Conservation (phyloP, 2,888 invertebrate genomes). For the Girardia tigrina region DNA sequence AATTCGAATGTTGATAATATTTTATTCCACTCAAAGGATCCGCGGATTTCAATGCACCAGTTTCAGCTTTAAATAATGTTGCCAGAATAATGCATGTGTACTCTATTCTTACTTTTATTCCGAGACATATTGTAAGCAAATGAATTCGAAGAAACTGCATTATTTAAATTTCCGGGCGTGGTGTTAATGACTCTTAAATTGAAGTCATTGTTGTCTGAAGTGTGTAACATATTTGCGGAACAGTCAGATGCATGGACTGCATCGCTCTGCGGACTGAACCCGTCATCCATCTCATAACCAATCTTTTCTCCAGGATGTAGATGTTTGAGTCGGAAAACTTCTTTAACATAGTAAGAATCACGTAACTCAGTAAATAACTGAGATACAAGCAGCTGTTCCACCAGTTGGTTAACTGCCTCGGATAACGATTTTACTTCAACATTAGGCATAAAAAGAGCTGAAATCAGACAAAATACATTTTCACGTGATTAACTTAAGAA, state of each 20-base stretch:
- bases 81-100: no score
- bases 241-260: background rate
- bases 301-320: background rate
- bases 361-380: background rate
- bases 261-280: background rate
- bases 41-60: background rate
- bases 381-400: conserved; percentile 2
- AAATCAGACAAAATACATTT: background rate
- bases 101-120: background rate
- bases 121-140: background rate
- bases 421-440: conserved; percentile 1
- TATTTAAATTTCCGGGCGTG: background rate
- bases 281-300: background rate
- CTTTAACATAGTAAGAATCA: background rate
- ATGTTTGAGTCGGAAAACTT: background rate
- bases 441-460: background rate
- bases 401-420: background rate
- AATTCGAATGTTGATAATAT: conserved; percentile 13
- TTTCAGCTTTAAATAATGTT: no score
- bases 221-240: background rate
- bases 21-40: background rate
- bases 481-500: no score
- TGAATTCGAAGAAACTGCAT: background rate
- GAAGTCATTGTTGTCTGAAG: background rate
- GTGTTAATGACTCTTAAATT: background rate